A percentile compares a stretch with the other conserved stretches of the same genome.
These are phyloP conservation scores for Uropetala carovei DNA, from an alignment of 2,888 invertebrate species.

Conservation along the genomic window DNA sequence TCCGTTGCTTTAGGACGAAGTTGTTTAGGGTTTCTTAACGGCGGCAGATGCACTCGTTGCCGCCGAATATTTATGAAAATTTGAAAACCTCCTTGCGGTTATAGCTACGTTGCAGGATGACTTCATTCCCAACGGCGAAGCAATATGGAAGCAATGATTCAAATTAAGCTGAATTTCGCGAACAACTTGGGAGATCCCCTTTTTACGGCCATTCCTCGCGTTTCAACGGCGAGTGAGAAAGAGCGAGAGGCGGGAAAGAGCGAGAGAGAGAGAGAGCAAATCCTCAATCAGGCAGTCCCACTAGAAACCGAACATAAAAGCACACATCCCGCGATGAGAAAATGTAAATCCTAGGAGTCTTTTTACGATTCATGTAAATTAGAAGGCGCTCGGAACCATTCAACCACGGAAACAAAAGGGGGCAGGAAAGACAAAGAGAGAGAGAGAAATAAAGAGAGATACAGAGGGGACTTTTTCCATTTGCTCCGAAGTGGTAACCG, in stretches of 20 bases:
- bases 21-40: too few species aligned
- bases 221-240: not conserved
- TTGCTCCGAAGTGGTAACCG: constrained; percentile 34
- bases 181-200: not conserved
- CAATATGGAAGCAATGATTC: too few species aligned
- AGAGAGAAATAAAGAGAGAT: constrained; percentile 61
- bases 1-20: too few species aligned
- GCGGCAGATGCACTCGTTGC: too few species aligned
- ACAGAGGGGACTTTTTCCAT: constrained; percentile 66
- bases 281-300: constrained; percentile 34
- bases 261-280: not conserved
- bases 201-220: not conserved
- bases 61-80: too few species aligned
- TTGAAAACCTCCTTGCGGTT: too few species aligned
- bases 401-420: constrained; percentile 49
- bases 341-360: constrained; percentile 65
- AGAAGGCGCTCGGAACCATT: constrained; percentile 64
- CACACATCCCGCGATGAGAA: constrained; percentile 42
- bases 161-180: too few species aligned
- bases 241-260: not conserved
- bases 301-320: not conserved
- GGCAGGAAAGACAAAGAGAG: constrained; percentile 66
- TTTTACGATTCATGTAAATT: constrained; percentile 67
- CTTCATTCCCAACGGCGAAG: too few species aligned
- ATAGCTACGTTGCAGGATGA: too few species aligned